Conservation (phyloP, 2,113 vertebrate species). For the Macrotis lagotis region DNA sequence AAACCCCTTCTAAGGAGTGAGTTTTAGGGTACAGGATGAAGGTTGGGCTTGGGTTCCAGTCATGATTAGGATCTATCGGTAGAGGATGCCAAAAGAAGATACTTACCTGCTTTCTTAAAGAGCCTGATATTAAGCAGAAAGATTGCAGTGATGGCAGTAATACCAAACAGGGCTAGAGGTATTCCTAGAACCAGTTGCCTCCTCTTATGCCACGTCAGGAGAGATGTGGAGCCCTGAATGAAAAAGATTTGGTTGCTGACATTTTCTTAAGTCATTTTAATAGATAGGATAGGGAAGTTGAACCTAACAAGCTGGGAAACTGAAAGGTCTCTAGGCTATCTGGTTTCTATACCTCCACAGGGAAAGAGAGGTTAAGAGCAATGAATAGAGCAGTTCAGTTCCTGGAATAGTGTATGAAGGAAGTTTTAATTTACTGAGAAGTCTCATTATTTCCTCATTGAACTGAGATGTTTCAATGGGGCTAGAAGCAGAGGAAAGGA, state of each 20-base stretch:
- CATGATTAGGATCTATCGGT: not conserved
- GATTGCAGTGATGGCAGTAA: not conserved
- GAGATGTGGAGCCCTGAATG: not conserved
- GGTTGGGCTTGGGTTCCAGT: not conserved
- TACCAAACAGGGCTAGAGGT: not conserved
- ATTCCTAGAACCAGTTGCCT: not conserved
- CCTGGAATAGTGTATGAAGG: not conserved
- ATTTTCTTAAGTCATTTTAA: not conserved
- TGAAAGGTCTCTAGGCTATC: not conserved
- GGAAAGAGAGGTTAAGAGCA: not conserved
- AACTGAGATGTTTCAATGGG: not conserved
- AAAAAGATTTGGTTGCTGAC: not conserved
- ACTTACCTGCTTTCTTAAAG: constrained; percentile 13
- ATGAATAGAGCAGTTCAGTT: not conserved
- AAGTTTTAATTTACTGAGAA: not conserved
- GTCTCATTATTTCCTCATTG: not conserved
- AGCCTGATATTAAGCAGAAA: constrained; percentile 17
- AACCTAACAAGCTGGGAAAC: not conserved
- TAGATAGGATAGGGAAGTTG: not conserved
- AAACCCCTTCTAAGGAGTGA: not conserved
- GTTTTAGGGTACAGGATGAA: not conserved
- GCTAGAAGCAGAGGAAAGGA: not conserved
- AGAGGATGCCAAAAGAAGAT: not conserved
- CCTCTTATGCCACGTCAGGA: not conserved
- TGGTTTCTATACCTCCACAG: not conserved